Evolutionary conservation across 2,113 vertebrate genomes (phyloP), one percentile per base, ranked within the genome.

Genomic region (Oryzias celebensis): DNA sequence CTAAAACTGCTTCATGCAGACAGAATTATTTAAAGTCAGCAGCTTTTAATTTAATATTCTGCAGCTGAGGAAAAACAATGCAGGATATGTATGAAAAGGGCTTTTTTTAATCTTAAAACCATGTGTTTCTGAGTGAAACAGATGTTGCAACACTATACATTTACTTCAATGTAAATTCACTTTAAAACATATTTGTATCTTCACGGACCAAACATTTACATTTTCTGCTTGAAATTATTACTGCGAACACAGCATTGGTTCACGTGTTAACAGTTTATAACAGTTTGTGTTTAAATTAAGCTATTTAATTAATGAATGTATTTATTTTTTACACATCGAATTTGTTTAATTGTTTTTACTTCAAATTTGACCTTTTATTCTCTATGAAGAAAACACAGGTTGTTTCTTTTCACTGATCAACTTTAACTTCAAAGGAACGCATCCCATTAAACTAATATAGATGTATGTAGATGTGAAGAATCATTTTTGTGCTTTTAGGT

Each of bases 91-190:
- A 28, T 5, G 5, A 12, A 12, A 36, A 36, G 8, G 1, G 8
- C 36, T 36, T 10, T 36, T 36, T 10, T 36, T 36, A 28, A 28
- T 5, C 10, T 28, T 28, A 28, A 28, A 28, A 28, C 4, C 26
- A 5, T 28, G 0, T 13, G 0, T 45, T 52, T 28, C 12, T 15
- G 16, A 68, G 68, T 28, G 5, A 14, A 71, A 56, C 58, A 36
- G 31, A 36, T 2, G 31, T 10, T 2, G 31, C 7, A 36, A 36
- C 10, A 8, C 31, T 36, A 36, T 36, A 0, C 7, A 36, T 36
- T 36, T 36, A 36, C 31, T 87, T 79, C 84, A 89, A 87, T 71
- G 89, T 78, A 77, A 43, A 87, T 88, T 49, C 82, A 62, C 45
- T 62, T 15, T 70, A 71, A 81, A 53, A 75, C 71, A 68, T 55